Percentiles rank a stretch among this genome's conserved stretches.
Conservation (phyloP, 2,888 invertebrate genomes). For the Caenorhabditis drosophilae region DNA sequence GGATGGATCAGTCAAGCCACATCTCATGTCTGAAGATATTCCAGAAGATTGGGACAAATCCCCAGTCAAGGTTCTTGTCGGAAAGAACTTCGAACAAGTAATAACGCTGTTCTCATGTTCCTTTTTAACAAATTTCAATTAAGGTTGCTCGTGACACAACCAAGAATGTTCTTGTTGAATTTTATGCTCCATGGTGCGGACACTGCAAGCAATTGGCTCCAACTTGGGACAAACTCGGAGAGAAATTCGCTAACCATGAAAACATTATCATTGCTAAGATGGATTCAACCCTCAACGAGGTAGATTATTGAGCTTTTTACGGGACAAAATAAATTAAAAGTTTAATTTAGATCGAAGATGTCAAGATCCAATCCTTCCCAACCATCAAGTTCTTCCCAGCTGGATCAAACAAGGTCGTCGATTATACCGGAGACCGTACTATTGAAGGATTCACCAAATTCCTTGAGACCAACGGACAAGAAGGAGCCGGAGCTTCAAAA, state of each 20-base stretch:
- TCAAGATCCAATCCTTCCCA: conserved; percentile 76
- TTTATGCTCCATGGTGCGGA: conserved; percentile 78
- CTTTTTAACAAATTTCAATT: not conserved
- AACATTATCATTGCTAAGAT: conserved; percentile 94
- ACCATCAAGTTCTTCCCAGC: conserved; percentile 93
- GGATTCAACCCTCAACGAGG: conserved; percentile 96
- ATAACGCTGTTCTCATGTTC: not conserved
- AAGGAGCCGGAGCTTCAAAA: conserved; percentile 73
- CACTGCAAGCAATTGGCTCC: conserved; percentile 97
- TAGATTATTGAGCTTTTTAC: conserved; percentile 69
- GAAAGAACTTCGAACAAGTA: conserved; percentile 87
- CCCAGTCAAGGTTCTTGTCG: conserved; percentile 88
- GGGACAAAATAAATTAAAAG: not conserved
- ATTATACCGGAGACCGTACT: conserved; percentile 93
- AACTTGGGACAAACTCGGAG: conserved; percentile 92
- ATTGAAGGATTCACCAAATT: conserved; percentile 90
- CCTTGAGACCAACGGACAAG: conserved; percentile 86
- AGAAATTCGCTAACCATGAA: conserved; percentile 83
- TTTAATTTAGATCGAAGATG: conserved; percentile 61
- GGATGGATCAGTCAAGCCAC: conserved; percentile 90
- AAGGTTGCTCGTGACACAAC: conserved; percentile 81
- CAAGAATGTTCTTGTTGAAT: conserved; percentile 95
- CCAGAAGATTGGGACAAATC: conserved; percentile 96
- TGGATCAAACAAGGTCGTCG: conserved; percentile 84
- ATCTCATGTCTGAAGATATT: conserved; percentile 88